Percentiles rank a stretch among this genome's conserved stretches.
These are phyloP conservation scores for Mnemiopsis leidyi DNA, from an alignment of 37 sponge, comb jelly and placozoan species.

Conservation along the genomic window DNA sequence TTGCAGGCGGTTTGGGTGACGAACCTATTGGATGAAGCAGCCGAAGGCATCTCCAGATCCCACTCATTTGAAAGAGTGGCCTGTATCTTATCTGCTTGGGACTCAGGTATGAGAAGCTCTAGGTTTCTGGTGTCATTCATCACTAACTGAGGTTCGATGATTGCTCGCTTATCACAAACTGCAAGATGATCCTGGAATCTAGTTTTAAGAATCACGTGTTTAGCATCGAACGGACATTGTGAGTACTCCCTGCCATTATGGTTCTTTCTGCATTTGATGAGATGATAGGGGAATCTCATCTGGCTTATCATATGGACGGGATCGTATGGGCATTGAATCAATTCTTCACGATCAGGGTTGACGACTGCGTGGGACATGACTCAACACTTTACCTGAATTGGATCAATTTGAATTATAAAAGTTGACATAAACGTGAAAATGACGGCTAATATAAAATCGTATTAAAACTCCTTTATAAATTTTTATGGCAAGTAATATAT, in stretches of 20 bases:
- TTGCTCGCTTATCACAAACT: constrained; percentile 12
- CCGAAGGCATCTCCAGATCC: constrained; percentile 27
- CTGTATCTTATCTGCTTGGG: not conserved
- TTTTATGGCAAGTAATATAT: no score
- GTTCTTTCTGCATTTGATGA: constrained; percentile 79
- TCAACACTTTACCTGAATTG: no score
- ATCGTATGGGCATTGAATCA: constrained; percentile 80
- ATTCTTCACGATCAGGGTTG: constrained; percentile 73
- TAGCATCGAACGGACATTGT: constrained; percentile 34
- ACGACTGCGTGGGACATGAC: constrained; percentile 54
- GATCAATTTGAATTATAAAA: no score
- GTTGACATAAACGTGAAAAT: not conserved
- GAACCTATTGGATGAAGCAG: not conserved
- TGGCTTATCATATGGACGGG: constrained; percentile 77
- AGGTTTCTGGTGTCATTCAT: not conserved
- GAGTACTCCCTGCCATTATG: constrained; percentile 43
- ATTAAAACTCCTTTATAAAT: not conserved
- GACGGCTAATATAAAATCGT: not conserved
- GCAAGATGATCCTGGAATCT: not conserved
- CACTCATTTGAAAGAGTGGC: constrained; percentile 14
- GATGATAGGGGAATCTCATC: constrained; percentile 83
- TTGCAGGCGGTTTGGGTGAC: constrained; percentile 44
- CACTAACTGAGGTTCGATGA: constrained; percentile 51
- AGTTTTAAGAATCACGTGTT: not conserved
- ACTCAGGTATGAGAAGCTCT: not conserved